Base-by-base conservation (phyloP, 2,113 vertebrate species). In the Sceloporus tristichus region DNA sequence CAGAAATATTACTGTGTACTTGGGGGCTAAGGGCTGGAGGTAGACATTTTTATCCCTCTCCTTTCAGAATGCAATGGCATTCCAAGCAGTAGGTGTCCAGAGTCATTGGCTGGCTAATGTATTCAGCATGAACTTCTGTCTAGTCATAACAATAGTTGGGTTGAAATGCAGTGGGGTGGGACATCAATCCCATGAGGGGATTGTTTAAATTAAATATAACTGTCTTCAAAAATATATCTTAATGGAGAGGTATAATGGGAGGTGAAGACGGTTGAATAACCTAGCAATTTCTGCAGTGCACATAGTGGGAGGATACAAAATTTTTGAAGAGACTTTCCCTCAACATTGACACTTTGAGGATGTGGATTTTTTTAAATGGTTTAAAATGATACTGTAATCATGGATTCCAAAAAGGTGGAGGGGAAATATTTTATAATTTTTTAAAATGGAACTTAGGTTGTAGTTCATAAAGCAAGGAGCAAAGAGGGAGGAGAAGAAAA, bases 1-100 rank as follows among this genome's bases (percentile, higher is more conserved):
- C 82, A 95, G 97, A 97, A 98, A 98, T 98, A 96, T 98, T 93
- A 93, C 95, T 91, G 48, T 1, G 65, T 65, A 66, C 93, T 93
- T 89, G 91, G 91, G 85, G 90, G 92, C 90, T 91, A 65, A 13
- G 93, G 93, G 90, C 84, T 89, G 92, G 89, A 94, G 92, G 96
- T 83, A 94, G 95, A 89, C 73, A 53, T 92, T 91, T 95, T 95
- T 93, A 93, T 96, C 92, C 95, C 90, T 85, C 82, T 90, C 88
- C 94, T 91, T 85, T 92, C 90, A 48, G 89, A 95, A 93, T 5
- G 94, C 95, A 94, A 91, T 89, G 96, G 93, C 95, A 97, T 97
- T 97, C 96, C 96, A 85, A 97, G 94, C 97, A 91, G 95, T 95
- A 93, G 97, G 97, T 95, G 96, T 97, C 95, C 96, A 18, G 91